Conservation (phyloP, 2,113 vertebrate genomes). For the Puffinus mauretanicus region DNA sequence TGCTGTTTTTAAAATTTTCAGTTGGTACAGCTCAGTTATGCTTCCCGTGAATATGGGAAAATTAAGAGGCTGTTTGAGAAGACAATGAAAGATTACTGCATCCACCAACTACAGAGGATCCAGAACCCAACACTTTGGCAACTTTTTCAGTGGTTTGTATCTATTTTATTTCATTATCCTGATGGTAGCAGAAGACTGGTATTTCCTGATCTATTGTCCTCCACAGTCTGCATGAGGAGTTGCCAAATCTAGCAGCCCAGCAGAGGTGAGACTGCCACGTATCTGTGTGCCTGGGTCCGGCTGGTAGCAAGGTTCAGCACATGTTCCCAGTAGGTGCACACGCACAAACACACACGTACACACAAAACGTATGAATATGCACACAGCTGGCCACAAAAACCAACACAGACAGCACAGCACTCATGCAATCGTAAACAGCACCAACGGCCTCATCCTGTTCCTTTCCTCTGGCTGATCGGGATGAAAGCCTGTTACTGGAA, state of each 20-base stretch:
- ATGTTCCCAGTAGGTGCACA: background rate
- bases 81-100: slow-evolving; percentile 77
- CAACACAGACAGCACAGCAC: background rate
- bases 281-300: background rate
- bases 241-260: background rate
- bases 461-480: background rate
- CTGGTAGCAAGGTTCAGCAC: background rate
- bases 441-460: background rate
- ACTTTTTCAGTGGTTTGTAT: slow-evolving; percentile 83
- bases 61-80: slow-evolving; percentile 72
- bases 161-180: background rate
- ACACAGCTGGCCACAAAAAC: background rate
- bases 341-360: accelerated
- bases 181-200: background rate
- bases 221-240: background rate
- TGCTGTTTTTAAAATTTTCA: slow-evolving; percentile 24
- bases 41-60: slow-evolving; percentile 59
- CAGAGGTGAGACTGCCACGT: background rate
- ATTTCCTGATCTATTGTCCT: background rate
- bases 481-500: background rate
- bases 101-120: slow-evolving; percentile 80
- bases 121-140: slow-evolving; percentile 83
- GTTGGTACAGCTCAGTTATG: slow-evolving; percentile 69
- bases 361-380: accelerated
- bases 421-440: background rate